Percentiles rank a stretch among this genome's conserved stretches.
Conservation (phyloP, 2,797 vertebrate species). For the Sebastiscus tertius region DNA sequence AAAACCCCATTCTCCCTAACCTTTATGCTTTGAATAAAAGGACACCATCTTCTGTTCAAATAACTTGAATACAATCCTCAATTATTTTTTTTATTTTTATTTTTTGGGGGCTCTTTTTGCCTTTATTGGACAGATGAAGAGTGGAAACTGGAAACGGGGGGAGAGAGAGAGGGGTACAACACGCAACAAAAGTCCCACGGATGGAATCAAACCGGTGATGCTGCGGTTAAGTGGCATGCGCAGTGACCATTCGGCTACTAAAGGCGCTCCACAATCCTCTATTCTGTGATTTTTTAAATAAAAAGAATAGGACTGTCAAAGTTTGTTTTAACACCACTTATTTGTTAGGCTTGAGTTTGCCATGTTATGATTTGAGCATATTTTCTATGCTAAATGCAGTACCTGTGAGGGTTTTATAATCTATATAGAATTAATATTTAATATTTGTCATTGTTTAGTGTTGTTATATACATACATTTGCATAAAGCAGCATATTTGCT, state of each 20-base stretch:
- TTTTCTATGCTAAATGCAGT: no score
- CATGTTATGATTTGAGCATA: no score
- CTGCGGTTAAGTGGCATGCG: no score
- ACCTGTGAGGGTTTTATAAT: no score
- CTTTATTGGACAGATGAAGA: not conserved
- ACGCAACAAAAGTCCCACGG: not conserved
- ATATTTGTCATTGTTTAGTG: no score
- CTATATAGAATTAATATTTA: no score
- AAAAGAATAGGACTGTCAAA: no score
- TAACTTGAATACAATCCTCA: not conserved
- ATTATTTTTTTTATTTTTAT: not conserved
- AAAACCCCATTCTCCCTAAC: conserved; percentile 5
- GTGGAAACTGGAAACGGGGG: not conserved
- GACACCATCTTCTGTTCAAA: conserved; percentile 16
- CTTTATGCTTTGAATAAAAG: conserved; percentile 13
- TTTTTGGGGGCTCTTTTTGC: not conserved
- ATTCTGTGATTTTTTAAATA: not conserved
- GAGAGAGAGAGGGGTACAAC: not conserved
- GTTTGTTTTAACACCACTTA: no score
- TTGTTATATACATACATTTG: no score
- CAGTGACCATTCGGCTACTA: not conserved
- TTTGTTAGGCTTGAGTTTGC: no score
- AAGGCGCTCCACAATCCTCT: not conserved
- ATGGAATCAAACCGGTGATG: no score
- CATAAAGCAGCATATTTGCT: no score